A percentile compares a stretch with the other conserved stretches of the same genome.
phyloP scores from a whole-genome alignment of 2,113 vertebrate species.

The Prietella phreatophila region DNA sequence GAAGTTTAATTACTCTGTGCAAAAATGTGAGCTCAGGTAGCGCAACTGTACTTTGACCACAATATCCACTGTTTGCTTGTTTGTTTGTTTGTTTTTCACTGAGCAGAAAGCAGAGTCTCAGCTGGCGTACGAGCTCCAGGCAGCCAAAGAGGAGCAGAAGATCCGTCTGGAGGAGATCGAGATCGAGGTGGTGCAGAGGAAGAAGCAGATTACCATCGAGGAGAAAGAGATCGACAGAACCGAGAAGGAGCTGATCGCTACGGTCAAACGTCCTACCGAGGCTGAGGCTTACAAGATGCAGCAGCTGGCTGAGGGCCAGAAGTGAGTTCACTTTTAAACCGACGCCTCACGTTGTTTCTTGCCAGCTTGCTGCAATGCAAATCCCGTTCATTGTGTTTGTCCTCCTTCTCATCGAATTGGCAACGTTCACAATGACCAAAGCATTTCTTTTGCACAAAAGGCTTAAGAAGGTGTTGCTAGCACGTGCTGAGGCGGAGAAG shows the following conservation, averaged over 20 bases:
- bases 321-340: constrained; percentile 61
- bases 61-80: background rate
- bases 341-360: background rate
- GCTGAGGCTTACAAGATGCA: constrained; percentile 90
- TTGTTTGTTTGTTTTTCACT: background rate
- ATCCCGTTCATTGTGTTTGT: background rate
- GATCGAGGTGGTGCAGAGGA: constrained; percentile 89
- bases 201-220: constrained; percentile 89
- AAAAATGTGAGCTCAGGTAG: background rate
- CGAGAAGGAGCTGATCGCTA: constrained; percentile 87
- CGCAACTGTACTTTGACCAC: background rate
- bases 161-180: constrained; percentile 93
- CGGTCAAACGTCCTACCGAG: constrained; percentile 83
- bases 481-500: constrained; percentile 90
- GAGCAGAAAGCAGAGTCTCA: constrained; percentile 87
- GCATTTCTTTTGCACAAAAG: constrained; percentile 62
- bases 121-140: constrained; percentile 92
- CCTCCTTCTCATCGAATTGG: background rate
- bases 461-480: constrained; percentile 82
- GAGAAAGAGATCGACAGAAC: constrained; percentile 84
- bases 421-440: background rate
- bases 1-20: background rate
- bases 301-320: constrained; percentile 90
- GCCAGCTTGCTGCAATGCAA: background rate
- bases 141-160: constrained; percentile 93